phyloP scores from a whole-genome alignment of 2,888 invertebrate genomes.

The Dilophus febrilis region DNA sequence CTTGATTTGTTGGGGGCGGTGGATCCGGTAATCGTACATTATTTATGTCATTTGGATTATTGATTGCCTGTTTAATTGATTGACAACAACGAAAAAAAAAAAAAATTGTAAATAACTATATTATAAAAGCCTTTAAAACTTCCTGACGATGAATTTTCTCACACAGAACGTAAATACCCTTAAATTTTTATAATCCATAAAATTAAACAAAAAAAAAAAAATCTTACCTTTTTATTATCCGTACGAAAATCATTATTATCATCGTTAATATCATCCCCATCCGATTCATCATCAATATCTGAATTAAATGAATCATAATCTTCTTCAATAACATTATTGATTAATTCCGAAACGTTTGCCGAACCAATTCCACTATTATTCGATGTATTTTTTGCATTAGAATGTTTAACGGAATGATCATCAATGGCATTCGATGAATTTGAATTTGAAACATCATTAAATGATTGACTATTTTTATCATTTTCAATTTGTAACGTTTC shows the following conservation, averaged over 20 bases:
- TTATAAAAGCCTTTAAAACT: too few species aligned
- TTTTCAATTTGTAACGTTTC: slow-evolving; percentile 36
- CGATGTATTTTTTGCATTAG: neutral
- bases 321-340: slow-evolving; percentile 37
- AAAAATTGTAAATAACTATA: too few species aligned
- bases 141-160: neutral
- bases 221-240: too few species aligned
- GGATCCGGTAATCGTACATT: slow-evolving; percentile 41
- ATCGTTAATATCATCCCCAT: slow-evolving; percentile 20
- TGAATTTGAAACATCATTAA: neutral
- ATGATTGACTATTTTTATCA: neutral
- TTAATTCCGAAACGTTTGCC: slow-evolving; percentile 12
- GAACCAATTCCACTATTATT: neutral
- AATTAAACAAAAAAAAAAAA: too few species aligned
- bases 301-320: slow-evolving; percentile 57
- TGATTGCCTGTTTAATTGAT: neutral
- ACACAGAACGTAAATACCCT: neutral
- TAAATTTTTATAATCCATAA: too few species aligned
- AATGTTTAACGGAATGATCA: neutral
- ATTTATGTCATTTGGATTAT: slow-evolving; percentile 24
- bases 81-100: too few species aligned
- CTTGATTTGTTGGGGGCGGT: slow-evolving; percentile 36
- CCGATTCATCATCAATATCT: slow-evolving; percentile 40
- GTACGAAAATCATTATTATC: too few species aligned
- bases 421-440: neutral